Conservation (phyloP, 2,888 invertebrate species). For the Spatulosminthurus flaviceps region DNA sequence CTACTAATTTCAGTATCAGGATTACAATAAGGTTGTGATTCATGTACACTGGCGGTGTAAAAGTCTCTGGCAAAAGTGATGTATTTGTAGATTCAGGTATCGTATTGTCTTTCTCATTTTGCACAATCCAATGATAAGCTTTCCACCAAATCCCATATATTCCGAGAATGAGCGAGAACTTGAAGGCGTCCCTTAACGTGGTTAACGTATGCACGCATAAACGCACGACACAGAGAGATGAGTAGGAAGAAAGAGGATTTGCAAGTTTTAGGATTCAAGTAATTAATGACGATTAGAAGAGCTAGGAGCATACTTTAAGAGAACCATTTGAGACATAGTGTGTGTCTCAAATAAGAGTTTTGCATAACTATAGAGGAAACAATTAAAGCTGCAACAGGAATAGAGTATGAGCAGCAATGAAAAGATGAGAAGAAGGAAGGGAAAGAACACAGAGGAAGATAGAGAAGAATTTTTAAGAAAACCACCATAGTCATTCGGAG, state of each 20-base stretch:
- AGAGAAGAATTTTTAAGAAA: constrained; percentile 52
- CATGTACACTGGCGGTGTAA: neutral
- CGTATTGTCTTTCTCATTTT: constrained; percentile 33
- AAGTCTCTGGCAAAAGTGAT: constrained; percentile 21
- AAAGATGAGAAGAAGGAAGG: constrained; percentile 5
- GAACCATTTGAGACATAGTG: too few species aligned
- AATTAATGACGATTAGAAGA: too few species aligned
- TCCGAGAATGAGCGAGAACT: neutral
- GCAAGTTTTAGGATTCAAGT: too few species aligned
- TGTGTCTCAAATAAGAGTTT: too few species aligned
- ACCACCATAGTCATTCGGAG: constrained; percentile 75
- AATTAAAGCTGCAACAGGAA: neutral
- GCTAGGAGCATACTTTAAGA: too few species aligned
- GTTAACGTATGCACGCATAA: neutral
- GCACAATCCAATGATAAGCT: constrained; percentile 20
- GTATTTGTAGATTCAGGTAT: constrained; percentile 38
- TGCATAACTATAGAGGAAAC: neutral
- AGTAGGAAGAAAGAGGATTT: neutral
- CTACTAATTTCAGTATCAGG: too few species aligned
- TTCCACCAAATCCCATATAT: neutral
- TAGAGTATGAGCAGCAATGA: neutral
- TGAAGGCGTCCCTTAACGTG: neutral
- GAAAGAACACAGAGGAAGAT: constrained; percentile 6
- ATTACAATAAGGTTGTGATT: neutral
- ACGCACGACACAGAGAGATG: neutral